These are phyloP conservation scores for Epizoanthus stellaris DNA, from an alignment of 92 coral and sea anemone genomes.

Conservation along the genomic window DNA sequence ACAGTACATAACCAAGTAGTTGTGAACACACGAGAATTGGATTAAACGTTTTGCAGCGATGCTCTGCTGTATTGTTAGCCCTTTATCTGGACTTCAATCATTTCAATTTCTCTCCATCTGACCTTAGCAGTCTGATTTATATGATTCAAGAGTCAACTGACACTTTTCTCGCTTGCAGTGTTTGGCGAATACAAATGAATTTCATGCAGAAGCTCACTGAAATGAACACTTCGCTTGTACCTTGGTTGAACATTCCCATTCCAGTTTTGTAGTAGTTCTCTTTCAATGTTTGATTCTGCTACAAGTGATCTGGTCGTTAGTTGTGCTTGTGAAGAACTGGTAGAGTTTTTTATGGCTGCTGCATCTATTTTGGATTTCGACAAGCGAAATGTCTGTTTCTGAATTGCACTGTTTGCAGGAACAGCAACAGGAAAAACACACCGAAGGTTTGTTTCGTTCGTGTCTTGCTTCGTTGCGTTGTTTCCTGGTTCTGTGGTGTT, in stretches of 20 bases:
- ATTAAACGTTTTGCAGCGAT: too few species aligned
- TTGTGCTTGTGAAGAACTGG: not conserved
- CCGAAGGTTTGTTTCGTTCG: not conserved
- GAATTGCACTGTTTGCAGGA: not conserved
- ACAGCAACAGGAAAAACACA: not conserved
- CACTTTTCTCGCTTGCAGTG: constrained; percentile 18
- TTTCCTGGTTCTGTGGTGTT: not conserved
- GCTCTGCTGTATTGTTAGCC: not conserved
- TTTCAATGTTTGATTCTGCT: not conserved
- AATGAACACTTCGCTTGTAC: constrained; percentile 75
- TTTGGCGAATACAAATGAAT: constrained; percentile 78
- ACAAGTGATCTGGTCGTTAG: not conserved
- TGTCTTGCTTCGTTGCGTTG: not conserved
- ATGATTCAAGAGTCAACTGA: not conserved
- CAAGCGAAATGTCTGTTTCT: constrained; percentile 8
- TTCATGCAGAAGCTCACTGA: constrained; percentile 82
- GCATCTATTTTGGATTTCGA: not conserved
- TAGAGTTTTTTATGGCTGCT: not conserved
- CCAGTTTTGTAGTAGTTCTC: not conserved
- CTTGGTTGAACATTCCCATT: constrained; percentile 37
- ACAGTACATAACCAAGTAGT: too few species aligned
- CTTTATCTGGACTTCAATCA: constrained; percentile 11
- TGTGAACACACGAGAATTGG: too few species aligned
- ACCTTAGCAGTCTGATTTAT: not conserved
- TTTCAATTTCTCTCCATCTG: too few species aligned